Evolutionary conservation across 1,140 invertebrate genomes (phyloP).

Genomic region (Zaprionus ornatus): DNA sequence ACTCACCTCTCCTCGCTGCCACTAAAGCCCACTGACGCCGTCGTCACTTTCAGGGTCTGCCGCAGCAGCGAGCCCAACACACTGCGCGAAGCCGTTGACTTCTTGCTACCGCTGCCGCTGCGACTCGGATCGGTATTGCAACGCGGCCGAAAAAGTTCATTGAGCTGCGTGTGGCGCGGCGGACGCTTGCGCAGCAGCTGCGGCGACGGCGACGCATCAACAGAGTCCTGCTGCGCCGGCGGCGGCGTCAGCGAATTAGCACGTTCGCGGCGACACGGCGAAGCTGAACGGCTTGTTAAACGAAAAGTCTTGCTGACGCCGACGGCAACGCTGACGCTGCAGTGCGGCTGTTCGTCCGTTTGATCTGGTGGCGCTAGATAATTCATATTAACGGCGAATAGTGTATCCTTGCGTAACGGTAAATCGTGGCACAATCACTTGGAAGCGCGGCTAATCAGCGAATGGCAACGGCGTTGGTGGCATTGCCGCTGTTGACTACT

Average conservation of each 20-base stretch:
- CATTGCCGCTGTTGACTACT: conserved; percentile 1
- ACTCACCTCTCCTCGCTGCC: conserved; percentile 53
- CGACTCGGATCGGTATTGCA: background rate
- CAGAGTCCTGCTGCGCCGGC: conserved; percentile 16
- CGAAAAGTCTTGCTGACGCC: background rate
- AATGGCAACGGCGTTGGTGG: conserved; percentile 18
- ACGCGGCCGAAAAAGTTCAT: background rate
- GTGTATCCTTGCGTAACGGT: conserved; percentile 17
- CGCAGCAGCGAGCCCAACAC: conserved; percentile 59
- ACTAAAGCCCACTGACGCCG: conserved; percentile 56
- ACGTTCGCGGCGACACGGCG: conserved; percentile 40
- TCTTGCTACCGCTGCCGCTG: conserved; percentile 13
- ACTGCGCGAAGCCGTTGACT: conserved; percentile 35
- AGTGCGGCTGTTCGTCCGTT: conserved; percentile 8
- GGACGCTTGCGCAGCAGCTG: background rate
- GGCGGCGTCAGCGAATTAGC: conserved; percentile 47
- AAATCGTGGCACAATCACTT: conserved; percentile 16
- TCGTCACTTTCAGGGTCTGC: conserved; percentile 63
- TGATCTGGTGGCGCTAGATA: conserved; percentile 34
- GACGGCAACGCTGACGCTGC: background rate
- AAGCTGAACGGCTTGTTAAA: conserved; percentile 47
- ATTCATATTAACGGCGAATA: conserved; percentile 23
- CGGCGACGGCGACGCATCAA: conserved; percentile 12
- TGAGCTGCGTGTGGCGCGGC: conserved; percentile 1
- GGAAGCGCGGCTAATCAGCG: conserved; percentile 30